These are phyloP conservation scores for Oxyruncus cristatus DNA, from an alignment of 2,113 vertebrate genomes.

Conservation along the genomic window DNA sequence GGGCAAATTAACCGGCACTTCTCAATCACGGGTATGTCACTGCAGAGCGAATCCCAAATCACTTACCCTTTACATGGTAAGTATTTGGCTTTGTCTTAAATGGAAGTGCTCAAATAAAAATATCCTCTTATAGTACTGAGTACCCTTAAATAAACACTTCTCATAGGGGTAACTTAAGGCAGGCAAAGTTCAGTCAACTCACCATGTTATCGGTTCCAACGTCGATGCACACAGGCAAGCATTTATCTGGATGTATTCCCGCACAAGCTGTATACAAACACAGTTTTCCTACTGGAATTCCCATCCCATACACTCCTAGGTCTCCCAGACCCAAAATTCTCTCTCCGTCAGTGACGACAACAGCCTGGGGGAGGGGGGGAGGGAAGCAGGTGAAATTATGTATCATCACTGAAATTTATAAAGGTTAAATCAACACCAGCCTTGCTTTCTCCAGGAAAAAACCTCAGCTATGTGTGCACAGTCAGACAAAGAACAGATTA, in stretches of 20 bases:
- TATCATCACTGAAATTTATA: accelerated
- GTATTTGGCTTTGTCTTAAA: neutral
- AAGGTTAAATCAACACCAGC: neutral
- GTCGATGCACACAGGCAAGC: constrained; percentile 93
- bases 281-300: constrained; percentile 94
- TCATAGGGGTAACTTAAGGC: neutral
- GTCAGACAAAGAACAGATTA: neutral
- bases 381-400: neutral
- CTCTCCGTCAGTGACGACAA: constrained; percentile 96
- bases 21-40: neutral
- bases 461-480: neutral
- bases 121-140: accelerated
- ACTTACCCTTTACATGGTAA: neutral
- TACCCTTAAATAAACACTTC: neutral
- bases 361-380: constrained; percentile 74
- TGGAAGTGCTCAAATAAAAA: neutral
- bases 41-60: accelerated
- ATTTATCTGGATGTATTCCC: constrained; percentile 89
- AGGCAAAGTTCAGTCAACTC: neutral
- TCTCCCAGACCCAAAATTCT: constrained; percentile 95
- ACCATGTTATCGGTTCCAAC: constrained; percentile 94
- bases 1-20: neutral
- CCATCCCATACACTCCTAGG: constrained; percentile 96
- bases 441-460: neutral
- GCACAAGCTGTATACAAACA: constrained; percentile 95